Base-by-base conservation (phyloP, 2,113 vertebrate genomes). In the Sander lucioperca region DNA sequence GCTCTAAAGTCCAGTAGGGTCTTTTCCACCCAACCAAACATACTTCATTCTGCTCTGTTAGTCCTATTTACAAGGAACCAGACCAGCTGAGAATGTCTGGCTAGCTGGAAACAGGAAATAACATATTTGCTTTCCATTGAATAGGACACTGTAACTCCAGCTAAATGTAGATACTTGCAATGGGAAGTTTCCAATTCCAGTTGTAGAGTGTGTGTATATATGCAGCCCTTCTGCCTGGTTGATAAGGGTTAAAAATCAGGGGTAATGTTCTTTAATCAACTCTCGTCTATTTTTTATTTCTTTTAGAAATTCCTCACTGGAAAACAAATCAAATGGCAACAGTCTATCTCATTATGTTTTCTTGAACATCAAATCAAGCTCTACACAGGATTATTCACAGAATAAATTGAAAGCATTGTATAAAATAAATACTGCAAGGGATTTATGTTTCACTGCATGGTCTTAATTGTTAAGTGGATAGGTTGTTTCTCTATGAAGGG, bases 321-420 rank as follows among this genome's bases (percentile, higher is more conserved):
- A 3, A 75, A 76, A 77, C 45, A 74, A 63, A 56, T 84, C 58
- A 83, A 65, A 82, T 18, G 47, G 14, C n/a, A 5, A 0, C 8
- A 11, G n/a, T 7, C 48, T 19, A 48, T 62, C 66, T 73, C 39
- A 61, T 50, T 33, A 58, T 74, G 51, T 74, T 57, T 77, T 64
- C 74, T 73, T 51, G 39, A 77, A 56, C 54, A 14, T 80, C 77
- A 79, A 88, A 88, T 80, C 43, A 76, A 70, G 62, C 72, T 74
- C 30, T 6, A 39, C 48, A 59, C 59, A 62, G 82, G 82, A 87
- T 91, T 91, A 79, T 53, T 86, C 58, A 70, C 58, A 45, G 76
- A 43, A 77, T 67, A 51, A 69, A 80, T 68, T 77, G 66, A 85
- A 77, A 72, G 59, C 71, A n/a, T 39, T 21, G 33, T n/a, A 58